These are phyloP conservation scores for Cacoxenus indagator DNA, from an alignment of 2,888 invertebrate genomes.

Conservation along the genomic window DNA sequence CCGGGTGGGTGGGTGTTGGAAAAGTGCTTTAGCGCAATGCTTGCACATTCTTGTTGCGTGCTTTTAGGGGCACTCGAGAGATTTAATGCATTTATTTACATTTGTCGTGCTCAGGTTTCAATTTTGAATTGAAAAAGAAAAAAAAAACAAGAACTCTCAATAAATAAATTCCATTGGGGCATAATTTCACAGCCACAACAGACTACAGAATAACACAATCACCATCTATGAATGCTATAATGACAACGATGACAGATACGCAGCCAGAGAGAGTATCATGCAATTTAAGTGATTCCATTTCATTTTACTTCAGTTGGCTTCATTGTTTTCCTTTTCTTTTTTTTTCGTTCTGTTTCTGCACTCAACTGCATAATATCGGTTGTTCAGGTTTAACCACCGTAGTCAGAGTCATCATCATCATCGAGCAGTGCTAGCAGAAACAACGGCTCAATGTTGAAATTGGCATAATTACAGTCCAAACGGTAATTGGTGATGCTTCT, in stretches of 20 bases:
- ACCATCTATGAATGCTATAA: background rate
- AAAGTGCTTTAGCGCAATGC: background rate
- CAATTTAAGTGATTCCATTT: background rate
- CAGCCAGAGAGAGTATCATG: background rate
- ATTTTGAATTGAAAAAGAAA: conserved; percentile 21
- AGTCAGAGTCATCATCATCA: background rate
- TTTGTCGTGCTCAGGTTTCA: conserved; percentile 30
- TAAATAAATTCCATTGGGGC: conserved; percentile 3
- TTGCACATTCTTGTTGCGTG: conserved; percentile 50
- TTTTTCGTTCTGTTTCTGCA: background rate
- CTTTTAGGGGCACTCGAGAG: conserved; percentile 42
- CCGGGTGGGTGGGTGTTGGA: too few relatives aligned
- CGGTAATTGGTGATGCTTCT: too few relatives aligned
- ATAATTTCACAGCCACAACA: background rate
- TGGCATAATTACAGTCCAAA: too few relatives aligned
- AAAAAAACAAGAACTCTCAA: too few relatives aligned
- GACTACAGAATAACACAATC: background rate
- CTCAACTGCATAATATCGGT: background rate
- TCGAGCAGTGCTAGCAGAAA: background rate
- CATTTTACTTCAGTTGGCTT: background rate
- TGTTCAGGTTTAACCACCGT: background rate
- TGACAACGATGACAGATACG: background rate
- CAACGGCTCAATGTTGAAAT: too few relatives aligned
- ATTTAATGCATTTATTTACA: conserved; percentile 29
- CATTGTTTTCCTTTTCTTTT: background rate